These are phyloP conservation scores for Heptranchias perlo DNA, from an alignment of 2,113 vertebrate species.

Conservation along the genomic window DNA sequence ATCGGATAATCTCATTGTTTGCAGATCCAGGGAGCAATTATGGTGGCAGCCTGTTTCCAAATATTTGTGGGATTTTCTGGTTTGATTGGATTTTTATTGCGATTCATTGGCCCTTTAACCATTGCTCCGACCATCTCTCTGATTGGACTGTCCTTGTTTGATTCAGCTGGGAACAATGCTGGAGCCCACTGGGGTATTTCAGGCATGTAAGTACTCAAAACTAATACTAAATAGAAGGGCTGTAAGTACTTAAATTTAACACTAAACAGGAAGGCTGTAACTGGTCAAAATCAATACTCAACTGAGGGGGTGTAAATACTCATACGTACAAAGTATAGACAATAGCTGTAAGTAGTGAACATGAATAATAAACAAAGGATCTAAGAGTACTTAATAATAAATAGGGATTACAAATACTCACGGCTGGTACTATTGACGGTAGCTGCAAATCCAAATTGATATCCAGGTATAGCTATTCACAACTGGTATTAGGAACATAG, in stretches of 20 bases:
- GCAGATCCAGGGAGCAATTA: constrained; percentile 85
- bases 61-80: constrained; percentile 88
- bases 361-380: not conserved
- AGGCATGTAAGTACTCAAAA: constrained; percentile 62
- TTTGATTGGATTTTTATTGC: constrained; percentile 83
- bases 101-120: constrained; percentile 87
- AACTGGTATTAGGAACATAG: too few relatives aligned
- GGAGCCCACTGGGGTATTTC: constrained; percentile 90
- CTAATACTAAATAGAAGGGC: not conserved
- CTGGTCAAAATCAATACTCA: not conserved
- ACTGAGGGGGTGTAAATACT: not conserved
- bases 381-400: not conserved
- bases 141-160: constrained; percentile 82
- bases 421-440: not conserved
- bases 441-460: not conserved
- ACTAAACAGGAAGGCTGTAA: not conserved
- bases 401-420: not conserved
- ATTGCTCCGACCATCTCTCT: constrained; percentile 92
- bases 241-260: not conserved
- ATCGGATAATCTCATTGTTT: not conserved
- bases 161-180: constrained; percentile 70
- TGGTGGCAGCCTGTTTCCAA: constrained; percentile 86
- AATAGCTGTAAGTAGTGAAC: not conserved
- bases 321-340: not conserved
- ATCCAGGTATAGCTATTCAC: not conserved